Evolutionary conservation across 2,888 invertebrate species (phyloP), one percentile per base, ranked within the genome.

Genomic region (Anorthoa munda): DNA sequence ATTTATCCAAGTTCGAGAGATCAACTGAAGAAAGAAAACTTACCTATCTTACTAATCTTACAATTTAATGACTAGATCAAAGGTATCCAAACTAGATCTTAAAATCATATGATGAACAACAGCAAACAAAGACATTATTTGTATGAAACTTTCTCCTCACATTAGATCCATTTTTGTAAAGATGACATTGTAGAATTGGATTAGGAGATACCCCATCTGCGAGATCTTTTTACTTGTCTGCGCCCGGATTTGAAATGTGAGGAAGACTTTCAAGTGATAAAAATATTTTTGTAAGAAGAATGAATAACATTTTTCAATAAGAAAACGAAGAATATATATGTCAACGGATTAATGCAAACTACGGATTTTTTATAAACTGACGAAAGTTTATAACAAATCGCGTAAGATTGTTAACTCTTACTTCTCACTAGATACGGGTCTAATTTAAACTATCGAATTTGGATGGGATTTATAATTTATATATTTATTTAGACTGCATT

Each of bases 171-270:
- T 75, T 79, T 79, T 79, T 71, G 82, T 60, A 66, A 72, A 75
- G 78, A 72, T 78, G 79, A 70, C 82, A 46, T 64, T 59, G 72
- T 67, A 51, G 55, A 78, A 82, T 82, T 64, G 82, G 75, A 82
- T 82, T 66, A 82, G 65, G 61, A 68, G 77, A 81, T 74, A 71
- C 60, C 65, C 77, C 69, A 80, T 80, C 77, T 81, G 81, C 55
- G 15, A 39, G 67, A 59, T 70, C 26, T 74, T 76, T 73, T 69
- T 79, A 75, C 78, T 81, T 71, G 78, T 77, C 70, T 68, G 58
- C 50, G 63, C 45, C 18, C 58, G 65, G 73, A 60, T 68, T 77
- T 66, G 31, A 77, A 81, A 81, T 55, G 56, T 73, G 46, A 23
- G 23, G 55, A 58, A 65, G 53, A 66, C 1, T 81, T 65, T 65